Conservation (phyloP, 2,113 vertebrate species). For the Halcyon malimbica region DNA sequence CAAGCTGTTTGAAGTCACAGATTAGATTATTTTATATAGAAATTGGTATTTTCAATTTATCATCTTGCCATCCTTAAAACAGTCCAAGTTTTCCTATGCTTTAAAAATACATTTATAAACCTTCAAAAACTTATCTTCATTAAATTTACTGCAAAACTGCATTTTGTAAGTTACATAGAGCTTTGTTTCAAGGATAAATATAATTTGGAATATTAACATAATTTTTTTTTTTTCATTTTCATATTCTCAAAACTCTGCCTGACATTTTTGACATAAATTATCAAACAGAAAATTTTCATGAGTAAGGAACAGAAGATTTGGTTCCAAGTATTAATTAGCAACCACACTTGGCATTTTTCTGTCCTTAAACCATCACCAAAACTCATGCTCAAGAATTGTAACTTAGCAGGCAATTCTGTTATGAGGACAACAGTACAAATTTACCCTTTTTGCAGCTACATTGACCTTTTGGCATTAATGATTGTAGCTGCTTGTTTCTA, state of each 20-base stretch:
- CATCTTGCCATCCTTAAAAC: not conserved
- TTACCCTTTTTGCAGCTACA: not conserved
- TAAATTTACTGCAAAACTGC: not conserved
- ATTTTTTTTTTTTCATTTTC: not conserved
- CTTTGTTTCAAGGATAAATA: not conserved
- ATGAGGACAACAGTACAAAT: not conserved
- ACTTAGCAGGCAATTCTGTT: not conserved
- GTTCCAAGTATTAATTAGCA: not conserved
- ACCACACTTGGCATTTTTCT: not conserved
- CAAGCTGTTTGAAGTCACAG: not conserved
- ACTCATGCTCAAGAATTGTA: not conserved
- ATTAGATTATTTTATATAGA: not conserved
- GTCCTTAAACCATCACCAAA: not conserved
- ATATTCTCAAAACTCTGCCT: not conserved
- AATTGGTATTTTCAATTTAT: not conserved
- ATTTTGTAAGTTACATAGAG: not conserved
- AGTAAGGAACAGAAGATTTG: not conserved
- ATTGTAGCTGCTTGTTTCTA: not conserved
- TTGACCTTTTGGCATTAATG: not conserved
- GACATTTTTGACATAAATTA: not conserved
- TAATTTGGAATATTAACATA: not conserved
- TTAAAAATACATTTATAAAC: not conserved
- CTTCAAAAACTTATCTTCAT: not conserved
- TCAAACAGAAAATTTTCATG: not conserved
- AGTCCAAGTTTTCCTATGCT: not conserved